Conservation (phyloP, 2,888 invertebrate genomes). For the Mimumesa dahlbomi region DNA sequence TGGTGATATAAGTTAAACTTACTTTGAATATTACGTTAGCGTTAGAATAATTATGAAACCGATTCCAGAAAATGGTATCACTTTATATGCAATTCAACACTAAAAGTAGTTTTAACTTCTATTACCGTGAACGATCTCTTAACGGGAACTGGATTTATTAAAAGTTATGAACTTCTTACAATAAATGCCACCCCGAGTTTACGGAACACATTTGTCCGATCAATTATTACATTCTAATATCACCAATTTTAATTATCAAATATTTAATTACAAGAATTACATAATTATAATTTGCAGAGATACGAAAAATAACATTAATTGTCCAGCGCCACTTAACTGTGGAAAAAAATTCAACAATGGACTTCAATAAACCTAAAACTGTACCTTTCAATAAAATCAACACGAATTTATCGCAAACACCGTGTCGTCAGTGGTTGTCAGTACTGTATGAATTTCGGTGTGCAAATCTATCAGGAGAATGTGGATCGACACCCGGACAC, state of each 20-base stretch:
- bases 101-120: slow-evolving; percentile 57
- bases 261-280: too few species aligned
- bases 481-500: slow-evolving; percentile 20
- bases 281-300: too few species aligned
- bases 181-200: too few species aligned
- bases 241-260: too few species aligned
- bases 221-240: too few species aligned
- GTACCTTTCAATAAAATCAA: not conserved
- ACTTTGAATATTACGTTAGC: slow-evolving; percentile 40
- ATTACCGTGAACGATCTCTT: slow-evolving; percentile 35
- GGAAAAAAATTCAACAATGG: not conserved
- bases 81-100: slow-evolving; percentile 56
- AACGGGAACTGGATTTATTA: slow-evolving; percentile 17
- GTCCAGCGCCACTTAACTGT: too few species aligned
- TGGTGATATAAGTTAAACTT: slow-evolving; percentile 40
- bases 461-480: slow-evolving; percentile 29
- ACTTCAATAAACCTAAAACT: too few species aligned
- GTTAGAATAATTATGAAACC: slow-evolving; percentile 34
- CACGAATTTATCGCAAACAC: not conserved
- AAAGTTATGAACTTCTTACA: slow-evolving; percentile 39
- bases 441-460: slow-evolving; percentile 37
- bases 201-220: too few species aligned
- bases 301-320: too few species aligned
- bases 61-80: slow-evolving; percentile 46
- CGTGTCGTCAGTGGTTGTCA: slow-evolving; percentile 14